Evolutionary conservation across 2,888 invertebrate genomes (phyloP).

Genomic region (Hyalella azteca): DNA sequence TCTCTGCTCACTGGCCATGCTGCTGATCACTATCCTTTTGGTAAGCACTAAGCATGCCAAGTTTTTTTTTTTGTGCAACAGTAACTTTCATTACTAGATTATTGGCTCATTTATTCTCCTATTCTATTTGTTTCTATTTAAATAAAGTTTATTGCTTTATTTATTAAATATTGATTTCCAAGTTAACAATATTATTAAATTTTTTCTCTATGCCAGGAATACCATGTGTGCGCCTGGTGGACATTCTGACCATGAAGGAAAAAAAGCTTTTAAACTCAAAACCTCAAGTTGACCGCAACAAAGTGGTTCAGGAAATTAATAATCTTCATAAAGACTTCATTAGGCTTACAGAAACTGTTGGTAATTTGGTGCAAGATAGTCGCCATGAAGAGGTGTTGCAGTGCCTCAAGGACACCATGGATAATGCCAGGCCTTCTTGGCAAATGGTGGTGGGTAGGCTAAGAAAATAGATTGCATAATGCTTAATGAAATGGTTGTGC

Average conservation of each 20-base stretch:
- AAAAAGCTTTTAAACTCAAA: background rate
- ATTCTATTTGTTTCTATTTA: background rate
- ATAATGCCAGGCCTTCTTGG: background rate
- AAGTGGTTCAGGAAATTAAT: background rate
- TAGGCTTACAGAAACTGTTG: background rate
- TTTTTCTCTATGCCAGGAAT: too few species aligned
- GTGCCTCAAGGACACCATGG: slow-evolving; percentile 1
- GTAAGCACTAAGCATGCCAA: background rate
- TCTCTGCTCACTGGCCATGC: slow-evolving; percentile 14
- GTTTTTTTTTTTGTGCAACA: background rate
- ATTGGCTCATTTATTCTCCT: background rate
- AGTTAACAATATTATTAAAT: too few species aligned
- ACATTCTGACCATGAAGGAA: background rate
- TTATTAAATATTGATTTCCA: too few species aligned
- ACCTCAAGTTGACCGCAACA: background rate
- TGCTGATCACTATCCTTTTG: background rate
- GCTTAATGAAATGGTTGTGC: too few species aligned
- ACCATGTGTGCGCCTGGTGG: slow-evolving; percentile 13
- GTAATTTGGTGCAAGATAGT: background rate
- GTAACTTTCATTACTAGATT: background rate
- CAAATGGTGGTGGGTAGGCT: slow-evolving; percentile 15
- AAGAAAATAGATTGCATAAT: too few species aligned
- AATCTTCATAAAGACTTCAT: background rate
- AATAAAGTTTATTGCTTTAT: background rate
- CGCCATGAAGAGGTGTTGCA: background rate